Base-by-base conservation (phyloP, 2,797 vertebrate genomes). In the Hephaestus fuliginosus region DNA sequence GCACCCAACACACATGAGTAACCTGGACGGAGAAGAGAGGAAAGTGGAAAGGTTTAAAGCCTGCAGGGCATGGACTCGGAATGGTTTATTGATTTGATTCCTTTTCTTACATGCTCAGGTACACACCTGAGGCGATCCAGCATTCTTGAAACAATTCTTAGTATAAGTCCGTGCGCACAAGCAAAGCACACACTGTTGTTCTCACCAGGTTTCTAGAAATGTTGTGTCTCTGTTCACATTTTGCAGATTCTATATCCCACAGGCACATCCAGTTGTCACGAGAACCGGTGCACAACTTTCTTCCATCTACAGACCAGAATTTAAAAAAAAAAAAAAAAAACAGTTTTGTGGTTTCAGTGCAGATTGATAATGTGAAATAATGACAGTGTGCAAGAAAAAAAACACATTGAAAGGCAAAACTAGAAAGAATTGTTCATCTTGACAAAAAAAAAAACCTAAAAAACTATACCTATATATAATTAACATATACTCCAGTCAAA, bases 1-100 rank as follows among this genome's bases (percentile, higher is more conserved):
- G 98, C 66, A 99, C 96, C 98, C 98, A 99, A 91, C 97, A 98
- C 58, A 99, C 90, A 91, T 99, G 97, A 76, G 98, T 99, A 73
- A 99, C 98, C 98, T 99, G 88, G 0, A 92, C 84, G 88, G 71
- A 85, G 71, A 78, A 69, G n/a, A 69, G 17, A 72, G 63, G 56
- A 69, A 78, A 76, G 11, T 74, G 65, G 46, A 77, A 68, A 83
- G 46, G 30, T 80, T 68, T 22, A 60, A 57, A 80, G 52, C 55
- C 67, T 74, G 39, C 15, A 66, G 52, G 56, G 33, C 22, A 39
- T 49, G 60, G 69, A 72, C 60, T 76, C 17, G 39, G 28, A 71
- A 56, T 25, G 25, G 12, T 49, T 73, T 69, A 69, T 73, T 78
- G 55, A 80, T 86, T 68, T 58, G 51, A 73, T 84, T 80, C 1